phyloP scores from a whole-genome alignment of 1,140 invertebrate genomes.

The Micrasema minimum region DNA sequence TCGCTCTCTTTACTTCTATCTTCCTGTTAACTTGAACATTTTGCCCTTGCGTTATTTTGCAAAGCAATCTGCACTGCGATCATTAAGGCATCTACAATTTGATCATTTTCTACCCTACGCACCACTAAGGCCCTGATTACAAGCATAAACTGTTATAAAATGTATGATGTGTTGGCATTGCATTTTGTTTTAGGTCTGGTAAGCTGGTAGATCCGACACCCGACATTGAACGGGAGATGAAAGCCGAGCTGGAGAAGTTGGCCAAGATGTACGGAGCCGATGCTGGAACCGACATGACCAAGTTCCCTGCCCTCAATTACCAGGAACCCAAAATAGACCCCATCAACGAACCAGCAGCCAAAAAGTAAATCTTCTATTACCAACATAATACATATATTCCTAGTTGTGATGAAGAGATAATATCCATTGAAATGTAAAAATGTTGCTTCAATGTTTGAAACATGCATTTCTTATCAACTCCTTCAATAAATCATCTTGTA shows the following conservation, averaged over 20 bases:
- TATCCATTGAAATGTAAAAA: constrained; percentile 14
- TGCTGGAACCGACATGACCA: constrained; percentile 82
- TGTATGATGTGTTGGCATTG: too few species aligned
- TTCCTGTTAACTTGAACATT: background rate
- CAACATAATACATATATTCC: constrained; percentile 30
- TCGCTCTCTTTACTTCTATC: background rate
- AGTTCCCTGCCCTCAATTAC: constrained; percentile 89
- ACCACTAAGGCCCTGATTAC: too few species aligned
- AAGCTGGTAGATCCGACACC: constrained; percentile 86
- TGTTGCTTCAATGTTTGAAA: background rate
- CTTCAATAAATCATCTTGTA: constrained; percentile 36
- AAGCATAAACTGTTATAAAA: too few species aligned
- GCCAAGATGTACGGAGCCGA: constrained; percentile 81
- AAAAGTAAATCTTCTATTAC: constrained; percentile 23
- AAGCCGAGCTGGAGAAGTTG: constrained; percentile 83
- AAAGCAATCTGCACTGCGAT: too few species aligned
- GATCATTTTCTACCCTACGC: too few species aligned
- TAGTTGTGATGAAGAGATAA: constrained; percentile 34
- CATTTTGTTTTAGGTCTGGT: constrained; percentile 72
- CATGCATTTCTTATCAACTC: constrained; percentile 8
- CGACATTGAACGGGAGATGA: constrained; percentile 77
- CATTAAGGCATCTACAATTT: too few species aligned
- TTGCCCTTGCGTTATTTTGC: background rate
- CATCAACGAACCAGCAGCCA: constrained; percentile 58
- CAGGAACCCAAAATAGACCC: constrained; percentile 73